Percentiles rank a stretch among this genome's conserved stretches.
phyloP scores from a whole-genome alignment of 2,113 vertebrate genomes.

The Salvator merianae region DNA sequence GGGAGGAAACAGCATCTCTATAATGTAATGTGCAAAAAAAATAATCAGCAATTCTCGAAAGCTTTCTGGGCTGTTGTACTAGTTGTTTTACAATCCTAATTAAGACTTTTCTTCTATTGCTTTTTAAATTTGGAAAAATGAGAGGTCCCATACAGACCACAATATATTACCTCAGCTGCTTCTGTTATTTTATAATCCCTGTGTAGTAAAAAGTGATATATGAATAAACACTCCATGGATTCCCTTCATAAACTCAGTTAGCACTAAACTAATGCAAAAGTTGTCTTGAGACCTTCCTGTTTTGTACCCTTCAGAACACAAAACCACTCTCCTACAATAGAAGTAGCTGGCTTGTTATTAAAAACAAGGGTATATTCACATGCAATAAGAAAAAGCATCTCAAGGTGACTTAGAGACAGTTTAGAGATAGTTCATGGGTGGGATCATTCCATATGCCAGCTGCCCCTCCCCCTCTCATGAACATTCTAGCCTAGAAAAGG shows the following conservation, averaged over 20 bases:
- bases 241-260: background rate
- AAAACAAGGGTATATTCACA: background rate
- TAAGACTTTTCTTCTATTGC: constrained; percentile 1
- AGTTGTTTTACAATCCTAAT: background rate
- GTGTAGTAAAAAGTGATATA: background rate
- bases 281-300: background rate
- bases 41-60: constrained; percentile 14
- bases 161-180: background rate
- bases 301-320: constrained; percentile 19
- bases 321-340: background rate
- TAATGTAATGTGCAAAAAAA: background rate
- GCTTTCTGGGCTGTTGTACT: background rate
- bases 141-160: background rate
- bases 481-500: too few relatives aligned
- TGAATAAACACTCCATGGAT: background rate
- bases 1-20: background rate
- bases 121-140: background rate
- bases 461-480: too few relatives aligned
- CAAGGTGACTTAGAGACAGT: too few relatives aligned
- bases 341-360: constrained; percentile 14
- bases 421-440: too few relatives aligned
- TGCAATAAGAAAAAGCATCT: too few relatives aligned
- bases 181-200: background rate
- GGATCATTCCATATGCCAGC: too few relatives aligned
- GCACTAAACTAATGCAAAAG: background rate